Base-by-base conservation (phyloP, 30 jellyfish, hydroid and myxozoan species). In the Hydractinia symbiolongicarpus region DNA sequence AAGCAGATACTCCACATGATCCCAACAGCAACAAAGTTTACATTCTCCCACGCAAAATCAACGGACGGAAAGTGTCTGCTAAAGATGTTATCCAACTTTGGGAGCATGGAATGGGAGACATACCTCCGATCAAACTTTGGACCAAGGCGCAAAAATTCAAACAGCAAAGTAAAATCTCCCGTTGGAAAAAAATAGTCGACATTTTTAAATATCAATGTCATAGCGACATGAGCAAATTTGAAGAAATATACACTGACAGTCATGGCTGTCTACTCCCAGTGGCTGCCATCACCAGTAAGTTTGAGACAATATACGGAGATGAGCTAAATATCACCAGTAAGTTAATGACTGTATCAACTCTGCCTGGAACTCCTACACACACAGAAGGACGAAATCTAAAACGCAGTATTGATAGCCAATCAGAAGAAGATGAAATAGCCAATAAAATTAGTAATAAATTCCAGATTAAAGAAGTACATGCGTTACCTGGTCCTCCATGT, bases 141-240 rank as follows among this genome's bases (percentile, higher is more conserved):
- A 82, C 93, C 7, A 95, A 95, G 20, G 67, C 83, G 7, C 98
- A 91, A 82, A 91, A 91, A 73, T 68, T 91, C 61, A 86, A 84
- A 77, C 98, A 91, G 75, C 98, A 91, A 55, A 81, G 95, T 66
- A 91, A 91, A 75, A 91, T 91, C 20, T 91, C 98, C 4, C 98
- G 98, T 53, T 91, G 98, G 98, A 86, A 86, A 87, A 91, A 91
- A 70, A 91, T 91, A 11, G 94, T 91, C 15, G 98, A 91, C 77
- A 91, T 91, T 15, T 86, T 86, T 85, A 83, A 86, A 20, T 76
- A 72, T 51, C 96, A 91, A 75, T 91, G 98, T 67, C 77, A 58
- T 30, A 79, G 95, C 30, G 89, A 86, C 60, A 83, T 86, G 87
- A 67, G 67, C 44, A 75, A 60, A 67, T 91, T 91, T 67, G 95